These are phyloP conservation scores for Scarus forsteni DNA, from an alignment of 2,797 vertebrate species.

Conservation along the genomic window DNA sequence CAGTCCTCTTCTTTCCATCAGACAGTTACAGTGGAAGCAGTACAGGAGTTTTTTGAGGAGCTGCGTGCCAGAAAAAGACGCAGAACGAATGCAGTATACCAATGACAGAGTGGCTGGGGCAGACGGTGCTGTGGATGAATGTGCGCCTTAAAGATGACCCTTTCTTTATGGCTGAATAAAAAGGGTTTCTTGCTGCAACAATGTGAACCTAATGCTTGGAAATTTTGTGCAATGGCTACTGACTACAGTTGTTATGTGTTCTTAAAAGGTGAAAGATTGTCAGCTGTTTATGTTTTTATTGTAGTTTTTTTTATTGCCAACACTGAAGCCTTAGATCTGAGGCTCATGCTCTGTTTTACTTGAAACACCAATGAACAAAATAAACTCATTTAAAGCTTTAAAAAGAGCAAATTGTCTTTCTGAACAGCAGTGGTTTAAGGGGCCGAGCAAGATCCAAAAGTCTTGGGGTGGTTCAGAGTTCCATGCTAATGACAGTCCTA, in stretches of 20 bases:
- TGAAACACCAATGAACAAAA: conserved; percentile 27
- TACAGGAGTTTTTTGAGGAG: conserved; percentile 76
- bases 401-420: no score
- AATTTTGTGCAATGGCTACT: conserved; percentile 2
- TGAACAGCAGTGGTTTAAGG: no score
- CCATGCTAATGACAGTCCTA: no score
- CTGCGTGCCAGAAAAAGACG: conserved; percentile 71
- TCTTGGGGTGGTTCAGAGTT: no score
- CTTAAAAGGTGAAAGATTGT: background rate
- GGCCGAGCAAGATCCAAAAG: no score
- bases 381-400: no score
- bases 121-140: conserved; percentile 41
- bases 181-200: conserved; percentile 37
- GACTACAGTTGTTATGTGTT: conserved; percentile 1
- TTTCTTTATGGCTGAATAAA: conserved; percentile 39
- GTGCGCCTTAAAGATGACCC: background rate
- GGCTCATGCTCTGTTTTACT: conserved; percentile 32
- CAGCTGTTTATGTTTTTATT: conserved; percentile 3
- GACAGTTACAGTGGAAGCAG: conserved; percentile 75
- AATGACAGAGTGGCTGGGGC: conserved; percentile 33
- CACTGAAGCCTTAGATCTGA: conserved; percentile 44
- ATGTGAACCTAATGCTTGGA: conserved; percentile 43
- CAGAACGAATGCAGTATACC: conserved; percentile 50
- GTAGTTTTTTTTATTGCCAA: conserved; percentile 9
- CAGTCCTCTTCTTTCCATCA: conserved; percentile 34